phyloP scores from a whole-genome alignment of 2,797 vertebrate genomes.

The Gymnothorax reevesii region DNA sequence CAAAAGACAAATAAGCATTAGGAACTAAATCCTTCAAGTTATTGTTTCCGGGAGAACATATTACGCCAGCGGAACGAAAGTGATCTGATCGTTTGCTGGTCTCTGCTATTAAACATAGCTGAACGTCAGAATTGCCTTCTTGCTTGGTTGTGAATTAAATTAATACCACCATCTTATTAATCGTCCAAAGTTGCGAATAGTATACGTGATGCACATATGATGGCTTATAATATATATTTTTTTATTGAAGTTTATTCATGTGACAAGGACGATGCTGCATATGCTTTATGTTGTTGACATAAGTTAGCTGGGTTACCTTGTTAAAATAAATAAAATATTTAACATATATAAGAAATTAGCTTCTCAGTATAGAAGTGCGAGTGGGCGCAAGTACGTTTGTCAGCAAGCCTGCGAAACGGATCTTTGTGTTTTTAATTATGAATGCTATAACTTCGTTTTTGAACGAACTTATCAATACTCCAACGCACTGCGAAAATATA shows the following conservation, averaged over 20 bases:
- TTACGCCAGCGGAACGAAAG: constrained; percentile 20
- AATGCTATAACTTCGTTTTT: background rate
- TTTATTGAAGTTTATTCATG: background rate
- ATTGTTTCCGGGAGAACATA: constrained; percentile 31
- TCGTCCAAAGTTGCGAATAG: background rate
- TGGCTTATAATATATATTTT: background rate
- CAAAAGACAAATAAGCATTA: background rate
- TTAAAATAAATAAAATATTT: background rate
- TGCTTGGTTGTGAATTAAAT: background rate
- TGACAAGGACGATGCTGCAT: background rate
- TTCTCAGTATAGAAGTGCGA: background rate
- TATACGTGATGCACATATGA: background rate
- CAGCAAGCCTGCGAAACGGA: background rate
- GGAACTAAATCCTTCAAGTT: constrained; percentile 13
- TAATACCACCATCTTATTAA: background rate
- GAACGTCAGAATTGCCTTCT: background rate
- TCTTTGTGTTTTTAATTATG: background rate
- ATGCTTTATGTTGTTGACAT: too few relatives aligned
- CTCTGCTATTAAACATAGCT: background rate
- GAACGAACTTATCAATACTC: background rate
- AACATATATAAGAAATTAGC: too few relatives aligned
- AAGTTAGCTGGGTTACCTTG: background rate
- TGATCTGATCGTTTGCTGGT: background rate
- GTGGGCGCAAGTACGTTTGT: background rate
- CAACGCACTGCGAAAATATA: background rate